A percentile compares a stretch with the other conserved stretches of the same genome.
Conservation (phyloP, 2,797 vertebrate species). For the Psittacula derbiana region DNA sequence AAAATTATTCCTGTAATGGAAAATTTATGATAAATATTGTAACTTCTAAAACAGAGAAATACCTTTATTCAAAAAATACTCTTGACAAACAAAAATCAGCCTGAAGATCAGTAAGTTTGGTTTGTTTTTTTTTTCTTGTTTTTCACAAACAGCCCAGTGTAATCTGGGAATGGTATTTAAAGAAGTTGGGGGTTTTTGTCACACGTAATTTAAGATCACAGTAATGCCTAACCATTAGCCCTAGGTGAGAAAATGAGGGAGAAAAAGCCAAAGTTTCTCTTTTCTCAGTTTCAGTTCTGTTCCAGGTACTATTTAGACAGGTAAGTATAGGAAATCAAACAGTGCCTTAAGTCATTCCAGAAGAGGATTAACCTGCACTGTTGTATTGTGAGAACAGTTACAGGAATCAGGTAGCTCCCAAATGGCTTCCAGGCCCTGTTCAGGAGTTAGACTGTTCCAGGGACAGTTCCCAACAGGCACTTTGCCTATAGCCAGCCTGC, state of each 20-base stretch:
- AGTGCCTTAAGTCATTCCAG: background rate
- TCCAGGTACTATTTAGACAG: background rate
- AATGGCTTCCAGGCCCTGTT: background rate
- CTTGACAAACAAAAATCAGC: background rate
- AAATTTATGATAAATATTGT: background rate
- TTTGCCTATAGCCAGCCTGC: background rate
- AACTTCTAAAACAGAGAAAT: background rate
- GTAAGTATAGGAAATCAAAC: background rate
- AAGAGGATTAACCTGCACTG: background rate
- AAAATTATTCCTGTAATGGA: background rate
- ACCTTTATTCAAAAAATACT: background rate
- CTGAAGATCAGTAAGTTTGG: background rate
- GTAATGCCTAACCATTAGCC: background rate
- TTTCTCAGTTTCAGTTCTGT: background rate
- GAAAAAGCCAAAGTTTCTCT: background rate
- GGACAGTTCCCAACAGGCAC: background rate
- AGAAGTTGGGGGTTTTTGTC: background rate
- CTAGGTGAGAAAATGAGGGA: background rate
- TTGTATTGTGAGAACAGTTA: background rate
- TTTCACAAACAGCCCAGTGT: background rate
- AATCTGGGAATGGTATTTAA: background rate
- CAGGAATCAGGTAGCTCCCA: rapidly evolving
- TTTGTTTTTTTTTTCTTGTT: too few relatives aligned
- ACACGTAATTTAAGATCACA: rapidly evolving
- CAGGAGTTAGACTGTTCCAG: background rate